These are phyloP conservation scores for Cladopsammia gracilis DNA, from an alignment of 64 coral and sea anemone genomes.

Conservation along the genomic window DNA sequence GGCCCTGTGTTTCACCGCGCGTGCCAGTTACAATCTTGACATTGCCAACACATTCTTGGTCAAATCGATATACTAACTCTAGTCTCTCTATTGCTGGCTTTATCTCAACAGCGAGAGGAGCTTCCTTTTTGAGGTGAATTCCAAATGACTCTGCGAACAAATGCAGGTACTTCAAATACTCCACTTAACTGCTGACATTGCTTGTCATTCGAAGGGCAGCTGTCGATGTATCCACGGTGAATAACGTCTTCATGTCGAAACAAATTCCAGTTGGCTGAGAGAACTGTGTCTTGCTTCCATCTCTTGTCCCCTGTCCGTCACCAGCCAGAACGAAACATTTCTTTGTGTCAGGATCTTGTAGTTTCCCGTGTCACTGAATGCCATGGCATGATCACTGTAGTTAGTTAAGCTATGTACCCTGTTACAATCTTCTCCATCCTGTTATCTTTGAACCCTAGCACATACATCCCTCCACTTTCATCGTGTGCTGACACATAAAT, in stretches of 20 bases:
- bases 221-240: conserved; percentile 46
- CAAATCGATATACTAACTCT: conserved; percentile 49
- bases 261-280: conserved; percentile 12
- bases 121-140: conserved; percentile 20
- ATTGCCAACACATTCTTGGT: conserved; percentile 44
- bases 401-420: too few relatives aligned
- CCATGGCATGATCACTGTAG: too few relatives aligned
- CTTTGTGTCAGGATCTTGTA: too few relatives aligned
- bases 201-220: conserved; percentile 33
- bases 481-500: conserved; percentile 29
- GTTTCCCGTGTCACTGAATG: too few relatives aligned
- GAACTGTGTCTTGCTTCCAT: conserved; percentile 12
- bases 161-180: conserved; percentile 46
- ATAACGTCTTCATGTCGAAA: conserved; percentile 36
- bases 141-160: conserved; percentile 55
- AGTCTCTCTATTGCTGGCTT: conserved; percentile 53
- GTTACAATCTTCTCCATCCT: too few relatives aligned
- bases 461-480: too few relatives aligned
- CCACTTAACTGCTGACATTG: conserved; percentile 37
- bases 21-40: conserved; percentile 42
- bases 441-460: too few relatives aligned
- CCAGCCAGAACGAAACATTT: too few relatives aligned
- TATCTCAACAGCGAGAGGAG: conserved; percentile 42
- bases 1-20: conserved; percentile 39
- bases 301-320: neutral